Percentiles rank a stretch among this genome's conserved stretches.
phyloP scores from a whole-genome alignment of 2,113 vertebrate species.

The Scatophagus argus region DNA sequence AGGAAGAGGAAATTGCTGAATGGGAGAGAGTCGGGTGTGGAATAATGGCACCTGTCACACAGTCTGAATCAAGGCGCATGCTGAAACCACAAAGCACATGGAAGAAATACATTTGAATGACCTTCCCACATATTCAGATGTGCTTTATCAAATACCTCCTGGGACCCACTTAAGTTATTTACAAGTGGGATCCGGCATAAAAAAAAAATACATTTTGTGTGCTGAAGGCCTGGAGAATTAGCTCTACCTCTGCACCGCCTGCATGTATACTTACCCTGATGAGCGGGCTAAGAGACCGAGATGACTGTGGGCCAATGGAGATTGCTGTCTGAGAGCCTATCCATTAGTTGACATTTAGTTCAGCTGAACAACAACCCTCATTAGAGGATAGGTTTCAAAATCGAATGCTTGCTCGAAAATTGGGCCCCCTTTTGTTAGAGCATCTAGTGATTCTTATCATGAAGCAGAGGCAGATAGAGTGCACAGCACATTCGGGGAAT shows the following conservation, averaged over 20 bases:
- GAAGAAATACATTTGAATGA: constrained; percentile 71
- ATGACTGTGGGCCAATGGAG: constrained; percentile 49
- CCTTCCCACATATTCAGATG: constrained; percentile 58
- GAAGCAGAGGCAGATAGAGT: constrained; percentile 25
- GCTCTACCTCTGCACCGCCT: constrained; percentile 17
- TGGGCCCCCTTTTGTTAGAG: constrained; percentile 37
- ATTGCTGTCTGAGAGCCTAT: constrained; percentile 53
- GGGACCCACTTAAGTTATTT: constrained; percentile 57
- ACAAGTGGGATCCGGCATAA: constrained; percentile 44
- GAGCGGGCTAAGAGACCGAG: constrained; percentile 40
- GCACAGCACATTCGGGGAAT: constrained; percentile 21
- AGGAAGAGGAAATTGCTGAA: not conserved
- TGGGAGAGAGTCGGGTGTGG: constrained; percentile 8
- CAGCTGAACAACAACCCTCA: constrained; percentile 56
- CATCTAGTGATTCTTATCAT: constrained; percentile 37
- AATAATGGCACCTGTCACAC: constrained; percentile 51
- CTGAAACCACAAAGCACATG: constrained; percentile 21
- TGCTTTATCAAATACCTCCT: constrained; percentile 55
- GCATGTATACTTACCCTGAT: constrained; percentile 48
- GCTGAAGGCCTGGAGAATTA: constrained; percentile 29
- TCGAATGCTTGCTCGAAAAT: constrained; percentile 52
- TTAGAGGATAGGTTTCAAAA: constrained; percentile 64
- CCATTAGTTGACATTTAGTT: constrained; percentile 67
- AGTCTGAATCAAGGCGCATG: constrained; percentile 12
- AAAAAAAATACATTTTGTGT: constrained; percentile 57